phyloP scores from a whole-genome alignment of 2,888 invertebrate genomes.

The Aphidoletes aphidimyza region DNA sequence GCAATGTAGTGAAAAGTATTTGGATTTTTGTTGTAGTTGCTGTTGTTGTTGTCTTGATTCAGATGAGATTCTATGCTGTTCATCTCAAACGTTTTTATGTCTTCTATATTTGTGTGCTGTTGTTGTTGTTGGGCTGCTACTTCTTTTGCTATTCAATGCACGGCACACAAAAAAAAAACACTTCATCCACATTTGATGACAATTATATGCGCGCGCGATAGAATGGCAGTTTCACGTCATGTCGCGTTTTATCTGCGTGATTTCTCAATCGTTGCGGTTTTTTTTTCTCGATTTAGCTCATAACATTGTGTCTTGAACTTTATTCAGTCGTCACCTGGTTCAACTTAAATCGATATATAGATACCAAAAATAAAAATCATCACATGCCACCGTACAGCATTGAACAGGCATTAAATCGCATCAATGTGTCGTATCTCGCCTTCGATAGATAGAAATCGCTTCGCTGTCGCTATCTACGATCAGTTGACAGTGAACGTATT shows the following conservation, averaged over 20 bases:
- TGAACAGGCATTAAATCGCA: slow-evolving; percentile 16
- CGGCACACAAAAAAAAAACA: too few species aligned
- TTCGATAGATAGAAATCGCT: too few species aligned
- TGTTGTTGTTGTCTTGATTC: not conserved
- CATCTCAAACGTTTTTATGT: too few species aligned
- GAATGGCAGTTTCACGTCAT: too few species aligned
- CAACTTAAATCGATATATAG: not conserved
- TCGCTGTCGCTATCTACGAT: not conserved
- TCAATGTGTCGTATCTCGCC: not conserved
- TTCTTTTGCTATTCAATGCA: too few species aligned
- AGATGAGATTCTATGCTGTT: too few species aligned
- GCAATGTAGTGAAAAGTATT: not conserved
- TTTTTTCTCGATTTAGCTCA: not conserved
- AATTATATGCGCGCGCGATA: too few species aligned
- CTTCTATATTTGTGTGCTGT: too few species aligned
- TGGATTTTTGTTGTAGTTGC: not conserved
- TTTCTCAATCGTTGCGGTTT: not conserved
- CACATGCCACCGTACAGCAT: too few species aligned
- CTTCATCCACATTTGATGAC: too few species aligned
- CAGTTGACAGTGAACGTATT: too few species aligned
- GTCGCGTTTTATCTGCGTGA: not conserved
- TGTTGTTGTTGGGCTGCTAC: too few species aligned
- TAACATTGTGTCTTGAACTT: slow-evolving; percentile 46
- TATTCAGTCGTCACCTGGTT: slow-evolving; percentile 16
- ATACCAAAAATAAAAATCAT: slow-evolving; percentile 33